These are phyloP conservation scores for Apus apus DNA, from an alignment of 2,113 vertebrate species.

Conservation along the genomic window DNA sequence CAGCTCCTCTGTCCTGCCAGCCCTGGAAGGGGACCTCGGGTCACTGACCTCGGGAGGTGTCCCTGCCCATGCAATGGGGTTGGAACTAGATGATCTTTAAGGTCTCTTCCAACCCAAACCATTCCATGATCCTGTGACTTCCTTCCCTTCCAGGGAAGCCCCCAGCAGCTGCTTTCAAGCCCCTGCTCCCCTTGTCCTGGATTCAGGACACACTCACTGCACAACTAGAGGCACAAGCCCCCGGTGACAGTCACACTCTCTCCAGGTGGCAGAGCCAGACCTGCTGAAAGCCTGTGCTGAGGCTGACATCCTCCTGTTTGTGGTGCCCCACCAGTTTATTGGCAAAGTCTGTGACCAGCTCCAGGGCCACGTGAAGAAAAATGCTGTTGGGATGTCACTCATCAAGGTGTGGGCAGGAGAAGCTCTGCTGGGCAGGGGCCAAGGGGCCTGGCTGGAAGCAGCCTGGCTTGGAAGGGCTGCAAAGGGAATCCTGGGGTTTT, in stretches of 20 bases:
- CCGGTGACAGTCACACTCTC: accelerated
- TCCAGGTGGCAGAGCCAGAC: conserved; percentile 90
- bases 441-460: not conserved
- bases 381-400: conserved; percentile 89
- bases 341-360: conserved; percentile 89
- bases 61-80: too few species aligned
- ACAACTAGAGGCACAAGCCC: accelerated
- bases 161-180: not conserved
- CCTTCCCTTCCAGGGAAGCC: not conserved
- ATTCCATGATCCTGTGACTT: not conserved
- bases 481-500: not conserved
- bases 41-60: too few species aligned
- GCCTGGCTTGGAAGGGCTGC: not conserved
- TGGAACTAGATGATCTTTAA: too few species aligned
- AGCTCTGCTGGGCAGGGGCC: accelerated
- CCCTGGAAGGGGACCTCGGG: accelerated
- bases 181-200: not conserved
- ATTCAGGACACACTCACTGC: accelerated
- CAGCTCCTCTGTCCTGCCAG: not conserved
- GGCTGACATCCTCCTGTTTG: conserved; percentile 91
- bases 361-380: conserved; percentile 88
- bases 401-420: conserved; percentile 86
- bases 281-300: conserved; percentile 84
- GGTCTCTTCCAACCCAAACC: too few species aligned
- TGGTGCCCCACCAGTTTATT: conserved; percentile 96